A percentile compares a stretch with the other conserved stretches of the same genome.
phyloP scores from a whole-genome alignment of 2,113 vertebrate genomes.

The Pleuronectes platessa region DNA sequence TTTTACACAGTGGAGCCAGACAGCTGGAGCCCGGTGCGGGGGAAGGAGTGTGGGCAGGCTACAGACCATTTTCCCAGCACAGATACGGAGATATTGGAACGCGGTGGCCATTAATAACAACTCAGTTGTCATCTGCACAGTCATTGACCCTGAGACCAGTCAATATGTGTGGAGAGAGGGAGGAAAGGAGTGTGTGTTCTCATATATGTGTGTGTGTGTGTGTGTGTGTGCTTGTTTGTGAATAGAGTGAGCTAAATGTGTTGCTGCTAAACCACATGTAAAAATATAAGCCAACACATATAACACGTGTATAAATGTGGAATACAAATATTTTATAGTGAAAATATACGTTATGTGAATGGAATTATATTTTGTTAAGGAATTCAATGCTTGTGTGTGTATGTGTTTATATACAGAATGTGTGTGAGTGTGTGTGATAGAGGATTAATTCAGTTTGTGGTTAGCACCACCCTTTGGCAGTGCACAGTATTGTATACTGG shows the following conservation, averaged over 20 bases:
- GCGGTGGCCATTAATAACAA: constrained; percentile 80
- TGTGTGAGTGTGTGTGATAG: neutral
- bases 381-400: constrained; percentile 13
- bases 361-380: neutral
- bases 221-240: constrained; percentile 7
- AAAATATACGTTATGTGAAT: neutral
- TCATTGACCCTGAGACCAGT: constrained; percentile 73
- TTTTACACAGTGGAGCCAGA: constrained; percentile 80
- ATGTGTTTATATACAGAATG: neutral
- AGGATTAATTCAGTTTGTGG: constrained; percentile 62
- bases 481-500: constrained; percentile 43
- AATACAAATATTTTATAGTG: constrained; percentile 20
- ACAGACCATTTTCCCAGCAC: constrained; percentile 75
- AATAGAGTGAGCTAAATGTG: constrained; percentile 29
- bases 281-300: constrained; percentile 10
- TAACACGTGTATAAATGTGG: neutral
- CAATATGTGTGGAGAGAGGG: constrained; percentile 63
- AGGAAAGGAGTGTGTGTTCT: neutral
- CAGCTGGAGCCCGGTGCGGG: constrained; percentile 75
- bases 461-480: constrained; percentile 77
- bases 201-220: neutral
- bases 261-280: constrained; percentile 13
- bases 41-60: constrained; percentile 57
- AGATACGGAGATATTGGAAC: constrained; percentile 75
- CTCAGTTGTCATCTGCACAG: constrained; percentile 75